Base-by-base conservation (phyloP, 2,888 invertebrate species). In the Tetragnatha montana region DNA sequence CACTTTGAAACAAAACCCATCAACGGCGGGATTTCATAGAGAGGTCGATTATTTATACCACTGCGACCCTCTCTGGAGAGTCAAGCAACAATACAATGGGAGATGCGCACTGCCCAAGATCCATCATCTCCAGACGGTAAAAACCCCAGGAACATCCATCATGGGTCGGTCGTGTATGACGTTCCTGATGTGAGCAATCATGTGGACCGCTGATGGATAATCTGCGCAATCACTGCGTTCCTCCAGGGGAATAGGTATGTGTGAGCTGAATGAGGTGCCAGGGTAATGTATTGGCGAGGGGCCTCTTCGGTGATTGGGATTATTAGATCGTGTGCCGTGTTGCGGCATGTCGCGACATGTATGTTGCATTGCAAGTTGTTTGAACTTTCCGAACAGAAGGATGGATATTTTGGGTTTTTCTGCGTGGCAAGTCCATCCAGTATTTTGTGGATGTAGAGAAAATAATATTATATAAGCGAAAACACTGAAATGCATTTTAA, bases 101-200 rank as follows among this genome's bases (percentile, higher is more conserved):
- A 4, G 35, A 4, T 35, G 35, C 35, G 1, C 35, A 35, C 35
- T 35, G 35, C 1, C 35, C 14, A 51, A 47, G 47, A 87, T 87
- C 75, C 81, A 87, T 87, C 87, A 70, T 75, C 35, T 70, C 76
- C 69, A 69, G 76, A 76, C 87, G 76, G 87, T 35, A 81, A 87
- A 76, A 81, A 81, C 76, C 81, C 35, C 35, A 35, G 35, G 76
- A 76, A 51, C 87, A 88, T 78, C 88, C 76, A 82, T 82, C 88
- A 71, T 82, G 19, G 14, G 17, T 35, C 19, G 81, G 70, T 76
- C 75, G 76, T 60, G 76, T 78, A 69, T 82, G 88, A 88, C 88
- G 88, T 78, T 70, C 79, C 71, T 73, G 88, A 88, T 88, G 88
- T 47, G 82, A 78, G 49, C 88, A 88, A 88, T 88, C 88, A 88